Percentiles rank a stretch among this genome's conserved stretches.
phyloP scores from a whole-genome alignment of 2,113 vertebrate species.

The Pyrgilauda ruficollis region DNA sequence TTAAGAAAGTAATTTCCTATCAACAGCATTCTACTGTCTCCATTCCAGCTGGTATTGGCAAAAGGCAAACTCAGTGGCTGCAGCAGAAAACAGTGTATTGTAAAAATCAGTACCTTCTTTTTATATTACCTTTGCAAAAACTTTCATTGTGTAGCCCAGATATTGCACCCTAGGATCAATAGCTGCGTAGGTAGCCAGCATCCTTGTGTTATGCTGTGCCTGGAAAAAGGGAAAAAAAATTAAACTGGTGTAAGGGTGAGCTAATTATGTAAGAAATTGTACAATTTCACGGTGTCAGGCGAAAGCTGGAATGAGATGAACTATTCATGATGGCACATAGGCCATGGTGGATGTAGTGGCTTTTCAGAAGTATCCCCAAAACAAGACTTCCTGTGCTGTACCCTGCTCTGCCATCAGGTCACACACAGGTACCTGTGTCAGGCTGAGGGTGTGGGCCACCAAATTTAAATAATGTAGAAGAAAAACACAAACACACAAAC shows the following conservation, averaged over 20 bases:
- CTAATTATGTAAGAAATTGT: not conserved
- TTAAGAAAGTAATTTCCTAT: not conserved
- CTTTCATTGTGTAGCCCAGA: slow-evolving; percentile 97
- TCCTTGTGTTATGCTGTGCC: slow-evolving; percentile 98
- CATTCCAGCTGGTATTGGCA: not conserved
- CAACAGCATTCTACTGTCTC: not conserved
- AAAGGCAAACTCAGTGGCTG: not conserved
- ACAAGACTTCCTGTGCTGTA: not conserved
- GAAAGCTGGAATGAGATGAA: not conserved
- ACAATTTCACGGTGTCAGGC: not conserved
- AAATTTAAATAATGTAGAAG: not conserved
- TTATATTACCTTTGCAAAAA: slow-evolving; percentile 92
- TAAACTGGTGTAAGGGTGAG: not conserved
- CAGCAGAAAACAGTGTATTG: not conserved
- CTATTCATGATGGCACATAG: not conserved
- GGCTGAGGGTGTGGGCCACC: not conserved
- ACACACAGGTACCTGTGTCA: fast-evolving
- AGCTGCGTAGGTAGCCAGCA: slow-evolving; percentile 95
- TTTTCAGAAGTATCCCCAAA: not conserved
- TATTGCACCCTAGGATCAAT: slow-evolving; percentile 93
- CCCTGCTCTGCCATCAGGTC: not conserved
- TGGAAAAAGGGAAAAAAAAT: slow-evolving; percentile 47
- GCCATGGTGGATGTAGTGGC: not conserved
- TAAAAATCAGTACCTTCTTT: not conserved
- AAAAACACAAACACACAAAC: not conserved